phyloP scores from a whole-genome alignment of 2,113 vertebrate species.

The Eclectus roratus region DNA sequence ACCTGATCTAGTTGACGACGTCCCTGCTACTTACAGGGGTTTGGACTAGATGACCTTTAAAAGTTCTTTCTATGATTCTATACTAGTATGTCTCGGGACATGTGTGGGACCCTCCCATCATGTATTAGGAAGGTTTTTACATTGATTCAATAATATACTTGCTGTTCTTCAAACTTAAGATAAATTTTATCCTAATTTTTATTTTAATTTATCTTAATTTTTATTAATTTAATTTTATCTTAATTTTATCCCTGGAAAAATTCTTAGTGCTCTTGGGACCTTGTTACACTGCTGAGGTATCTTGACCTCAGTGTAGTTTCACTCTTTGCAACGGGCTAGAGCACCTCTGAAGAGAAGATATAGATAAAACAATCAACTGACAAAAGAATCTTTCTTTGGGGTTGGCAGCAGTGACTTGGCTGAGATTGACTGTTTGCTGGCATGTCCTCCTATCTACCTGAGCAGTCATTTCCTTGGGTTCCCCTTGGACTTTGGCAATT shows the following conservation, averaged over 20 bases:
- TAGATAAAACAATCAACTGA: background rate
- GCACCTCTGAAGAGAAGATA: background rate
- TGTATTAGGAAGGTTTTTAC: background rate
- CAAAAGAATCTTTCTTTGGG: background rate
- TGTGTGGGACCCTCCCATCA: accelerated
- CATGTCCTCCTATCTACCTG: background rate
- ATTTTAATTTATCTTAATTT: background rate
- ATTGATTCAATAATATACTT: background rate
- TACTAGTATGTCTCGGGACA: background rate
- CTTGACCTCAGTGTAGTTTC: background rate
- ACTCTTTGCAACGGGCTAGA: background rate
- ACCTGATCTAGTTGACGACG: background rate
- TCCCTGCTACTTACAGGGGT: background rate
- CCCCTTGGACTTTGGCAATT: conserved; percentile 39
- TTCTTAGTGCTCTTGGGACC: background rate
- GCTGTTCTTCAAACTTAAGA: background rate
- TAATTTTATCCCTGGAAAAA: background rate
- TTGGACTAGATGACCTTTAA: background rate
- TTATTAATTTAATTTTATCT: background rate
- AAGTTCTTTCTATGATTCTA: background rate
- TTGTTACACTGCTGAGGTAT: background rate
- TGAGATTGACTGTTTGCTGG: background rate
- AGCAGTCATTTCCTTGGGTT: background rate
- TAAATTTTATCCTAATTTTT: background rate
- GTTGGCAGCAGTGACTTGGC: background rate